Percentiles rank a stretch among this genome's conserved stretches.
Evolutionary conservation across 2,797 vertebrate species (phyloP).

Genomic region (Parauchenoglanis punctatus): DNA sequence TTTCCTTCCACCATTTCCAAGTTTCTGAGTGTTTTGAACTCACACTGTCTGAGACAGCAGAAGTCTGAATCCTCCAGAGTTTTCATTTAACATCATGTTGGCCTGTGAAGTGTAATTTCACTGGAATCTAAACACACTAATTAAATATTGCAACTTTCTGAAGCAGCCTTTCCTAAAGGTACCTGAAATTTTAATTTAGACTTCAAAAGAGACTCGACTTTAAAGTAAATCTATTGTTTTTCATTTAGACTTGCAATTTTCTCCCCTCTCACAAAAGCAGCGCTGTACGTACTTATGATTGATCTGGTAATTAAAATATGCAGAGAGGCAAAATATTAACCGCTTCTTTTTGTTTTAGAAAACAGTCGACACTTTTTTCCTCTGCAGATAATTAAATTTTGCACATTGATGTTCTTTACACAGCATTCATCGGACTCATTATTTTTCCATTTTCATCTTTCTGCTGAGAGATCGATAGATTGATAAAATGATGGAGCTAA

Average conservation of each 20-base stretch:
- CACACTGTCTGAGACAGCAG: slow-evolving; percentile 45
- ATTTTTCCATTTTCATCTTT: slow-evolving; percentile 88
- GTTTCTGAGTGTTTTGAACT: slow-evolving; percentile 33
- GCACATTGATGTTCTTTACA: slow-evolving; percentile 85
- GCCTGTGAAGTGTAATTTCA: slow-evolving; percentile 77
- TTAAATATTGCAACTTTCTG: slow-evolving; percentile 83
- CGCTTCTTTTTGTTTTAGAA: slow-evolving; percentile 83
- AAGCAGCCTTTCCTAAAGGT: slow-evolving; percentile 78
- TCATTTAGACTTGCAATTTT: slow-evolving; percentile 84
- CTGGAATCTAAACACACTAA: slow-evolving; percentile 81
- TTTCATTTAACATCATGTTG: slow-evolving; percentile 70
- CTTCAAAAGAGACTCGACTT: slow-evolving; percentile 83
- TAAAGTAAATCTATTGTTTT: slow-evolving; percentile 88
- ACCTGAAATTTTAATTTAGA: slow-evolving; percentile 87
- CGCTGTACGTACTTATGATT: slow-evolving; percentile 79
- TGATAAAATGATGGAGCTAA: slow-evolving; percentile 84
- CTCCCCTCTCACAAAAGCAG: slow-evolving; percentile 68
- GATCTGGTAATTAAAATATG: slow-evolving; percentile 89
- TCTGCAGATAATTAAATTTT: slow-evolving; percentile 83
- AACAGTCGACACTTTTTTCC: slow-evolving; percentile 78
- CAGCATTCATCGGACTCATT: slow-evolving; percentile 81
- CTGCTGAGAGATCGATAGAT: slow-evolving; percentile 83
- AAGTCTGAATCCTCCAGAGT: slow-evolving; percentile 41
- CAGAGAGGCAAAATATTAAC: slow-evolving; percentile 83
- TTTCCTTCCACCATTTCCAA: slow-evolving; percentile 1